phyloP scores from a whole-genome alignment of 2,888 invertebrate genomes.

The Ganaspis brasiliensis region DNA sequence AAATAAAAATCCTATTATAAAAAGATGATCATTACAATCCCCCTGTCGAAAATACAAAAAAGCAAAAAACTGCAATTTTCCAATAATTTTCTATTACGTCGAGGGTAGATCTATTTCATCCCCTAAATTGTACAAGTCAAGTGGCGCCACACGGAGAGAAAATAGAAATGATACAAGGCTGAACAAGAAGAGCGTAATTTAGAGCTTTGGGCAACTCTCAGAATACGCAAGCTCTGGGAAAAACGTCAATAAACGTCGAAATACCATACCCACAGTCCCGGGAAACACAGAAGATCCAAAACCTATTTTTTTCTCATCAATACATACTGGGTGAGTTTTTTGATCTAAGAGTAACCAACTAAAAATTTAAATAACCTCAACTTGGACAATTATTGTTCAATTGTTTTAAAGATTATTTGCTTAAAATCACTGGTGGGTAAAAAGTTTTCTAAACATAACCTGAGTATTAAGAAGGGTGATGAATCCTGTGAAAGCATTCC shows the following conservation, averaged over 20 bases:
- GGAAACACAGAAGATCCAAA: slow-evolving; percentile 47
- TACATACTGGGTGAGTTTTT: slow-evolving; percentile 10
- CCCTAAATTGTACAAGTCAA: slow-evolving; percentile 17
- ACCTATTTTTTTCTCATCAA: slow-evolving; percentile 17
- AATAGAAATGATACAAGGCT: slow-evolving; percentile 38
- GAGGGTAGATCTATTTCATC: slow-evolving; percentile 10
- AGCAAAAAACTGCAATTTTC: too few relatives aligned
- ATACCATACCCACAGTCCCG: slow-evolving; percentile 50
- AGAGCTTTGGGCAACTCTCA: slow-evolving; percentile 69
- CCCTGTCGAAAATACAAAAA: too few relatives aligned
- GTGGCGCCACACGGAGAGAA: slow-evolving; percentile 43
- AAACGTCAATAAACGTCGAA: slow-evolving; percentile 77
- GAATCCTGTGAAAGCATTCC: slow-evolving; percentile 55
- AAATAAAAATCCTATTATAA: too few relatives aligned
- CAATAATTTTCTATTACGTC: too few relatives aligned
- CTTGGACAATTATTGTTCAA: too few relatives aligned
- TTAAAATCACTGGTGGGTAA: slow-evolving; percentile 15
- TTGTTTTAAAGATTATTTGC: not conserved
- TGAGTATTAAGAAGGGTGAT: slow-evolving; percentile 50
- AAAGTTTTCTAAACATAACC: slow-evolving; percentile 57
- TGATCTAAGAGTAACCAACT: not conserved
- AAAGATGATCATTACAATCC: too few relatives aligned
- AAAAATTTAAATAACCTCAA: too few relatives aligned
- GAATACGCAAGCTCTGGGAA: slow-evolving; percentile 73
- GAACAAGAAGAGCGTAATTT: slow-evolving; percentile 1